Base-by-base conservation (phyloP, 2,797 vertebrate genomes). In the Crocodylus rhombifer region DNA sequence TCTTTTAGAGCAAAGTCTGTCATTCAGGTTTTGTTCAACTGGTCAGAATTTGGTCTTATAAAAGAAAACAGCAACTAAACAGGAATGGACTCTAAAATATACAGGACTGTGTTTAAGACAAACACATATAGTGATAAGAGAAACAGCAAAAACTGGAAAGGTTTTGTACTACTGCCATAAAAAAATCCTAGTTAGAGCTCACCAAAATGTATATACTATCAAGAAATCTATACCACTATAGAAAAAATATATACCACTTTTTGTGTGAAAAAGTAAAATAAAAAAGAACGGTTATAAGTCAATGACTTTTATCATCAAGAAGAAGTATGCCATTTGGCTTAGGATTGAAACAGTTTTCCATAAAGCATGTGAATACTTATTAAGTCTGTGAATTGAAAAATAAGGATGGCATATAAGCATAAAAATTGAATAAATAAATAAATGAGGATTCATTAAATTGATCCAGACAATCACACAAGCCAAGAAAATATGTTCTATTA, bases 401-500 rank as follows among this genome's bases (percentile, higher is more conserved):
- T 51, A 51, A 51, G 42, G 42, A 51, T 51, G 42, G 42, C 42
- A 51, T 51, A 51, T 51, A 51, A 36, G 33, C 33, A 36, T 36
- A 36, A 36, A 36, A 36, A 36, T 36, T 36, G 33, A 51, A 51
- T 51, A 51, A 51, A 51, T 51, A 51, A 51, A 51, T 51, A 51
- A 11, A 51, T 51, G 23, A 18, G 55, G 42, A 36, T 5, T 58
- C 14, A 56, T 3, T 60, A 1, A 2, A 4, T 6, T 26, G 7
- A 62, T n/a, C 33, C 63, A 51, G 25, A 3, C 1, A 64, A 20
- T 16, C 6, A 10, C 1, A 33, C 20, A 69, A 65, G 25, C 4
- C 83, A 55, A 30, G 55, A 5, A 2, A 11, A 56, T 55, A 28
- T 84, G 63, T 23, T 28, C 63, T 11, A 1, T 79, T 97, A 99